Evolutionary conservation across 1,140 invertebrate genomes (phyloP).

Genomic region (Branchinecta lynchi): DNA sequence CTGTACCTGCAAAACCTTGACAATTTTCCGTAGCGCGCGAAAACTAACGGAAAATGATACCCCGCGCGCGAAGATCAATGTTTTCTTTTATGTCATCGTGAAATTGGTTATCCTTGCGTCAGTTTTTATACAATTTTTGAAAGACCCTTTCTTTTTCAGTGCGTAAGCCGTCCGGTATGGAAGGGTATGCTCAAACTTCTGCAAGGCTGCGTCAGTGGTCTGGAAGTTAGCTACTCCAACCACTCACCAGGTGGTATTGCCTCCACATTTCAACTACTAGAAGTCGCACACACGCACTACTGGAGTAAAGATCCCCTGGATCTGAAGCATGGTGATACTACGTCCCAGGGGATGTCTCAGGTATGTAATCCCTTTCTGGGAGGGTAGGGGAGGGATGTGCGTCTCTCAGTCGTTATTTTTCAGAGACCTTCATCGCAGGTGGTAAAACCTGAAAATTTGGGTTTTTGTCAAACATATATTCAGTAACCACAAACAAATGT

Average conservation of each 20-base stretch:
- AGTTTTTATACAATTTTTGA: no score
- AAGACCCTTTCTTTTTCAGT: constrained; percentile 39
- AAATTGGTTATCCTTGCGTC: no score
- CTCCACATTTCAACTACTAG: constrained; percentile 85
- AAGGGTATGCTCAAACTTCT: constrained; percentile 92
- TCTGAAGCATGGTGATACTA: constrained; percentile 26
- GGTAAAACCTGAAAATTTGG: constrained; percentile 13
- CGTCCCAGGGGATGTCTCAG: constrained; percentile 29
- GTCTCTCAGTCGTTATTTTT: no score
- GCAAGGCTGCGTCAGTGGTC: constrained; percentile 68
- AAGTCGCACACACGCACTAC: constrained; percentile 96
- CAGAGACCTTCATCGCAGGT: constrained; percentile 35
- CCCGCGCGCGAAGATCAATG: no score
- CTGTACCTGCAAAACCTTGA: no score
- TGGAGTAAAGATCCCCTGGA: constrained; percentile 75
- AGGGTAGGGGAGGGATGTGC: constrained; percentile 27
- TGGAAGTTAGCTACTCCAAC: constrained; percentile 82
- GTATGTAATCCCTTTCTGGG: constrained; percentile 23
- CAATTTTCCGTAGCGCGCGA: no score
- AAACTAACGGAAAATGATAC: no score
- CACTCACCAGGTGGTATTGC: constrained; percentile 93
- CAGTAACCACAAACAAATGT: no score
- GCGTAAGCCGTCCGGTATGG: constrained; percentile 71
- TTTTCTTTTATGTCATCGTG: no score
- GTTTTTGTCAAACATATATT: neutral